Percentiles rank a stretch among this genome's conserved stretches.
Evolutionary conservation across 64 coral and sea anemone species (phyloP).

Genomic region (Trachythela sp.): DNA sequence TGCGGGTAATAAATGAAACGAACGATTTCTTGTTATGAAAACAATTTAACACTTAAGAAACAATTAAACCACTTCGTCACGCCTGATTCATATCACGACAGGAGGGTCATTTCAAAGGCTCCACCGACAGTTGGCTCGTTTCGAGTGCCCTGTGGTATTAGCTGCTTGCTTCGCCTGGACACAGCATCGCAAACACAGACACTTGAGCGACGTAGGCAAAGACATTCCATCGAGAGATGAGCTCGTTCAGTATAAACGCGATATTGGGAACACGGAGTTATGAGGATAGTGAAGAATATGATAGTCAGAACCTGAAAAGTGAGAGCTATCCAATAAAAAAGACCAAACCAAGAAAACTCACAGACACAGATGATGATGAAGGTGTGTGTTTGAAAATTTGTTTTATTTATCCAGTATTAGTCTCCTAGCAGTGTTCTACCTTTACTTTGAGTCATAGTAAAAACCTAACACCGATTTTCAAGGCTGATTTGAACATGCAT

Average conservation of each 20-base stretch:
- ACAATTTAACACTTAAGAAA: conserved; percentile 28
- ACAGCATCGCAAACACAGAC: neutral
- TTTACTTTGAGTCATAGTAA: neutral
- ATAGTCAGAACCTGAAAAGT: neutral
- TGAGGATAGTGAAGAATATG: neutral
- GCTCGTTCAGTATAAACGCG: conserved; percentile 9
- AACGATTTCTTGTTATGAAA: conserved; percentile 20
- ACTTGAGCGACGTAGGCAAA: neutral
- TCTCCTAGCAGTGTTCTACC: neutral
- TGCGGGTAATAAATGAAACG: conserved; percentile 18
- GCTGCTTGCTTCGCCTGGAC: neutral
- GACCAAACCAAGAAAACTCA: neutral
- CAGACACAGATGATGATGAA: conserved; percentile 19
- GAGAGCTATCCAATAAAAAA: neutral
- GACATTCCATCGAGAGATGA: neutral
- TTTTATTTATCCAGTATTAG: neutral
- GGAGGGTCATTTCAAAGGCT: neutral
- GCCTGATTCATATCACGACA: conserved; percentile 15
- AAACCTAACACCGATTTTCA: neutral
- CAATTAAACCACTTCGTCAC: conserved; percentile 24
- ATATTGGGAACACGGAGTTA: neutral
- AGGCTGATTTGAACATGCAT: neutral
- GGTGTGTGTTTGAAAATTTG: neutral
- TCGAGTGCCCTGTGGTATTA: neutral
- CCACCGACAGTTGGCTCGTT: neutral